phyloP scores from a whole-genome alignment of 1,140 invertebrate genomes.

The Sarcophaga bullata region DNA sequence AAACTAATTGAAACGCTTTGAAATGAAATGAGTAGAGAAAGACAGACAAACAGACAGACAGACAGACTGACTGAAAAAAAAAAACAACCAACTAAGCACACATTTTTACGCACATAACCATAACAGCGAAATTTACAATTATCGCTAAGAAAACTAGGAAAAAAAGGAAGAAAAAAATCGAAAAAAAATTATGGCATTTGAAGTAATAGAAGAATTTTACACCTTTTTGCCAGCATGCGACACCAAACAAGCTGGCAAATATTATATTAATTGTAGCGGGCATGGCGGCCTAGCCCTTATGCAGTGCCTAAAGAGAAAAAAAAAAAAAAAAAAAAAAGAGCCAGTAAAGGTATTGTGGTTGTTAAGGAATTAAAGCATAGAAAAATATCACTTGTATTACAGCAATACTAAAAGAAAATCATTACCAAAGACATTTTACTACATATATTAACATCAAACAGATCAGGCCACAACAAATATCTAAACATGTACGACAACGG shows the following conservation, averaged over 20 bases:
- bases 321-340: not conserved
- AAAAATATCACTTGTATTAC: constrained; percentile 40
- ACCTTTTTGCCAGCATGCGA: constrained; percentile 25
- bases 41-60: not conserved
- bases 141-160: constrained; percentile 8
- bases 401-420: constrained; percentile 33
- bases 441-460: constrained; percentile 17
- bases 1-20: constrained; percentile 31
- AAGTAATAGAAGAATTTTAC: constrained; percentile 24
- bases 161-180: no score
- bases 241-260: not conserved
- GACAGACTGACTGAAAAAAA: not conserved
- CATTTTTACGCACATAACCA: constrained; percentile 34
- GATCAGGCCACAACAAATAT: not conserved
- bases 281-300: no score
- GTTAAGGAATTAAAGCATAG: constrained; percentile 22
- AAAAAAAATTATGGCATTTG: not conserved
- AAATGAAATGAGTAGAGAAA: not conserved
- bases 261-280: not conserved
- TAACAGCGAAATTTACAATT: constrained; percentile 38
- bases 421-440: constrained; percentile 32
- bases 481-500: not conserved
- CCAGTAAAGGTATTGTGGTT: no score
- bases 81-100: not conserved
- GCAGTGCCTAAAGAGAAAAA: no score